A percentile compares a stretch with the other conserved stretches of the same genome.
Evolutionary conservation across 2,797 vertebrate genomes (phyloP).

Genomic region (Propithecus perrieri): DNA sequence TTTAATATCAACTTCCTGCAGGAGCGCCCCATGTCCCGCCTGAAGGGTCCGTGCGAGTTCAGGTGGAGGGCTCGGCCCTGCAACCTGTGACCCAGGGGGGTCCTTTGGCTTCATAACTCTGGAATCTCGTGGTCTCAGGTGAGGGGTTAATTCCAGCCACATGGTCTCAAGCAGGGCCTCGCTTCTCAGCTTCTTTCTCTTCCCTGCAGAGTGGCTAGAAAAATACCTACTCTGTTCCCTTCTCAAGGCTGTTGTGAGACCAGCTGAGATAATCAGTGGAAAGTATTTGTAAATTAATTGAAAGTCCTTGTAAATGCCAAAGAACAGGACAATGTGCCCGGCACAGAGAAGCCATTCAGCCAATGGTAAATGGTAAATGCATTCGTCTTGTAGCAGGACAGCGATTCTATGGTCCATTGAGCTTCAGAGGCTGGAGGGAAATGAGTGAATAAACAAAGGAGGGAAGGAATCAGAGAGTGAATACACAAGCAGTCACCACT

Average conservation of each 20-base stretch:
- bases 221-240: neutral
- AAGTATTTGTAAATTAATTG: neutral
- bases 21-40: accelerated
- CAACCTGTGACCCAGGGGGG: accelerated
- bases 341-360: neutral
- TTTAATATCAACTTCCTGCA: no score
- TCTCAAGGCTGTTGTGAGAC: neutral
- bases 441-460: neutral
- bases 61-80: neutral
- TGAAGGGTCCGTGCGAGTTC: accelerated
- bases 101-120: neutral
- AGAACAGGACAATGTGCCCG: neutral
- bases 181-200: no score
- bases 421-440: neutral
- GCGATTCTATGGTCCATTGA: neutral
- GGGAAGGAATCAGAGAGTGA: neutral
- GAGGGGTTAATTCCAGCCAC: neutral
- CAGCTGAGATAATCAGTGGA: neutral
- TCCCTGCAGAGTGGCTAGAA: neutral
- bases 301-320: neutral
- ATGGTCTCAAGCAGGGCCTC: neutral
- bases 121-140: neutral
- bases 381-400: neutral
- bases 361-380: neutral
- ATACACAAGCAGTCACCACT: neutral